phyloP scores from a whole-genome alignment of 2,888 invertebrate genomes.

The Quadroppia sp. region DNA sequence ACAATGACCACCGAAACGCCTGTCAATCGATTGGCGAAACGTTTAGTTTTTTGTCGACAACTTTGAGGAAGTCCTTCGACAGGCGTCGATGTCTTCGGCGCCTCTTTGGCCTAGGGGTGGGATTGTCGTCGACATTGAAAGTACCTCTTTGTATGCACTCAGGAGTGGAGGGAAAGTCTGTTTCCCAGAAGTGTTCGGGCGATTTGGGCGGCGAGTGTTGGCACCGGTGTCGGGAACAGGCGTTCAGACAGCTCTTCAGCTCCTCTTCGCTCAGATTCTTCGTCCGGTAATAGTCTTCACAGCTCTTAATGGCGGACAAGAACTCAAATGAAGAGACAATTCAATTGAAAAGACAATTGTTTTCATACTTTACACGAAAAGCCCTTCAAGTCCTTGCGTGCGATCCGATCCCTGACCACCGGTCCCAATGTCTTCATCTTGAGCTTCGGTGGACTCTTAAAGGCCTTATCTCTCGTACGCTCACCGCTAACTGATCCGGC shows the following conservation, averaged over 20 bases:
- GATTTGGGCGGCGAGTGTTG: slow-evolving; percentile 45
- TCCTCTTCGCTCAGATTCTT: slow-evolving; percentile 45
- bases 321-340: neutral
- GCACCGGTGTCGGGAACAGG: slow-evolving; percentile 46
- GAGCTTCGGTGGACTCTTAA: neutral
- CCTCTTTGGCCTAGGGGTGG: too few relatives aligned
- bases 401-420: slow-evolving; percentile 42
- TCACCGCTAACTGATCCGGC: too few relatives aligned
- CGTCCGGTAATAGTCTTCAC: slow-evolving; percentile 41
- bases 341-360: neutral
- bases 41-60: too few relatives aligned
- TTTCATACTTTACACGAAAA: slow-evolving; percentile 45
- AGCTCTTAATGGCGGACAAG: too few relatives aligned
- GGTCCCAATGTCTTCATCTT: slow-evolving; percentile 19
- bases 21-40: too few relatives aligned
- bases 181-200: slow-evolving; percentile 48
- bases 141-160: slow-evolving; percentile 46
- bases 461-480: neutral
- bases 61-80: too few relatives aligned
- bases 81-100: too few relatives aligned
- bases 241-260: slow-evolving; percentile 43
- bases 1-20: too few relatives aligned
- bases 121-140: neutral
- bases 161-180: slow-evolving; percentile 47
- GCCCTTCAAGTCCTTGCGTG: slow-evolving; percentile 45